Evolutionary conservation across 37 sponge, comb jelly and placozoan genomes (phyloP).

Genomic region (Oscarella lobularis): DNA sequence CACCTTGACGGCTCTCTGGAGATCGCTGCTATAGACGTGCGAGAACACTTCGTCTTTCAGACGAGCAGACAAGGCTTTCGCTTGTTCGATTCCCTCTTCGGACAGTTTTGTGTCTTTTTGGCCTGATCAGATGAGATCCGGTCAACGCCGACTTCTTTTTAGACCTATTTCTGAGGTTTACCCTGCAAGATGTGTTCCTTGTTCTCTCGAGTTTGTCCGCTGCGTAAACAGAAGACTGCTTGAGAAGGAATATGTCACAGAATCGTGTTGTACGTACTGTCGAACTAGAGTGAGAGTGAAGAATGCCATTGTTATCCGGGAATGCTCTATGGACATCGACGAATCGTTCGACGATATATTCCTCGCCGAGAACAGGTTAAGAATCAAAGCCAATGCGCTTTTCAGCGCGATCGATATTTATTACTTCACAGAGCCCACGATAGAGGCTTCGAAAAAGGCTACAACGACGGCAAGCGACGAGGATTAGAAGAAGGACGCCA

Average conservation of each 20-base stretch:
- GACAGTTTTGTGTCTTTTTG: not conserved
- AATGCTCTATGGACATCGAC: no score
- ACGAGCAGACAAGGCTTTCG: not conserved
- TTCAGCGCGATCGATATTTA: no score
- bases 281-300: not conserved
- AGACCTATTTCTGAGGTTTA: no score
- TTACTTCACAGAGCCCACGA: no score
- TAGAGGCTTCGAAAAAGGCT: not conserved
- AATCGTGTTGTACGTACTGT: not conserved
- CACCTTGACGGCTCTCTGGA: not conserved
- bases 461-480: not conserved
- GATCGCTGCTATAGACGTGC: not conserved
- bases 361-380: not conserved
- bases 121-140: not conserved
- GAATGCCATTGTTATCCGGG: no score
- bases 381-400: no score
- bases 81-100: not conserved
- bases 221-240: not conserved
- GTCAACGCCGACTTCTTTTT: not conserved
- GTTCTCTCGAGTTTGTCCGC: not conserved
- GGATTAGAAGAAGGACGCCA: not conserved
- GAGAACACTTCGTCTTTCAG: not conserved
- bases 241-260: not conserved
- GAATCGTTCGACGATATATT: not conserved
- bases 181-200: not conserved